Conservation (phyloP, 2,113 vertebrate genomes). For the Myrmecobius fasciatus region DNA sequence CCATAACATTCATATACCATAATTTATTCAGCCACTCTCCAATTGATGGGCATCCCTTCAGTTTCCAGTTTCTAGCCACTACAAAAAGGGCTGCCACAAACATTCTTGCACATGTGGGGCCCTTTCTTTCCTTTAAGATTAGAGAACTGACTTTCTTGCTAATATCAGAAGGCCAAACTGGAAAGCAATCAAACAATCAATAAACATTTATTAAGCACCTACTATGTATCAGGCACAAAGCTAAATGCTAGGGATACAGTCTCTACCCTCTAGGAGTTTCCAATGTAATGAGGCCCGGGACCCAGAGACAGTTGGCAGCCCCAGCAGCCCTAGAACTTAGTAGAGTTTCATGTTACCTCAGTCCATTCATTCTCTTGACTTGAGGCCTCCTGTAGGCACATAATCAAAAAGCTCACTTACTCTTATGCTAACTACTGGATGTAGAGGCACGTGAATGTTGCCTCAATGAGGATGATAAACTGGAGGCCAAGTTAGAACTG, state of each 20-base stretch:
- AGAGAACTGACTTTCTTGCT: not conserved
- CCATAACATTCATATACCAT: too few species aligned
- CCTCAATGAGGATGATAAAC: constrained; percentile 50
- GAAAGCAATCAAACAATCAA: not conserved
- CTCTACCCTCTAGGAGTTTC: not conserved
- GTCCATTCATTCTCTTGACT: not conserved
- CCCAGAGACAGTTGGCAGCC: not conserved
- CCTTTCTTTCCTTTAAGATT: too few species aligned
- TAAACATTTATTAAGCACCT: not conserved
- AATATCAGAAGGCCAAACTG: not conserved
- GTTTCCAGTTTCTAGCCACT: too few species aligned
- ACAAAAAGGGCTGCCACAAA: too few species aligned
- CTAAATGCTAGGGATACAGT: not conserved
- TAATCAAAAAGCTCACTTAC: not conserved
- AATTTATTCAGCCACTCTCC: too few species aligned
- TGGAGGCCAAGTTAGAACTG: constrained; percentile 10
- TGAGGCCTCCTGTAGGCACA: not conserved
- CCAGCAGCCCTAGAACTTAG: not conserved
- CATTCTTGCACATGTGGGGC: too few species aligned
- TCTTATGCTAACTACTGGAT: not conserved
- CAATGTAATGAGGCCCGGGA: not conserved
- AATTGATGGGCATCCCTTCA: too few species aligned
- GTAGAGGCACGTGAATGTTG: not conserved
- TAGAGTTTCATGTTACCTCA: not conserved
- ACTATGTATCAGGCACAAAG: not conserved